Percentiles rank a stretch among this genome's conserved stretches.
Evolutionary conservation across 2,888 invertebrate genomes (phyloP).

Genomic region (Drosophila mercatorum): DNA sequence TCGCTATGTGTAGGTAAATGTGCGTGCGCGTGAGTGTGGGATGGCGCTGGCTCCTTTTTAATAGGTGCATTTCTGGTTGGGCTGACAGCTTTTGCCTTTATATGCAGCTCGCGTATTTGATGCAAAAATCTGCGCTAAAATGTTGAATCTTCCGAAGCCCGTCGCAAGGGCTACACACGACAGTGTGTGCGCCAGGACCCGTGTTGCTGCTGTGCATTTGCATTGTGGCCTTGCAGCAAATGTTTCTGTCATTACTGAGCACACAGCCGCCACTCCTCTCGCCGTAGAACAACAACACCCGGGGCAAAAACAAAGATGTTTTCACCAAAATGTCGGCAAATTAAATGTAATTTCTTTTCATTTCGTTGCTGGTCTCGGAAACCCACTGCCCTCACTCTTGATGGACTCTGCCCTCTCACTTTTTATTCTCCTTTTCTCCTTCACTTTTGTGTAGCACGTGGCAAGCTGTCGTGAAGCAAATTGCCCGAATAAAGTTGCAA

Average conservation of each 20-base stretch:
- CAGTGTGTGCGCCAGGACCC: slow-evolving; percentile 53
- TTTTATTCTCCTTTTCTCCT: background rate
- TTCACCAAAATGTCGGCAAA: slow-evolving; percentile 71
- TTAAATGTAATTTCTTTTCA: slow-evolving; percentile 76
- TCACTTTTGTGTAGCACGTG: slow-evolving; percentile 49
- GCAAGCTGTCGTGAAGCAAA: slow-evolving; percentile 71
- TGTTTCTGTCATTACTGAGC: slow-evolving; percentile 70
- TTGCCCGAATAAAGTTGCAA: slow-evolving; percentile 75
- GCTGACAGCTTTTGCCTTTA: slow-evolving; percentile 22
- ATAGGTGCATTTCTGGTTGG: slow-evolving; percentile 28
- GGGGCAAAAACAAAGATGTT: slow-evolving; percentile 41
- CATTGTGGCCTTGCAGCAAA: slow-evolving; percentile 65
- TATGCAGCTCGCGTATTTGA: slow-evolving; percentile 65
- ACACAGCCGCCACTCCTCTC: slow-evolving; percentile 23
- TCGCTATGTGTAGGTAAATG: slow-evolving; percentile 9
- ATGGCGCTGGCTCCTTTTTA: slow-evolving; percentile 14
- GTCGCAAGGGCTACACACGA: slow-evolving; percentile 15
- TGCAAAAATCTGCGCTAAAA: slow-evolving; percentile 72
- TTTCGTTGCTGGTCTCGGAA: slow-evolving; percentile 56
- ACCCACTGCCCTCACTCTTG: slow-evolving; percentile 29
- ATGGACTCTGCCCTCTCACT: background rate
- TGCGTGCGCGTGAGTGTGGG: slow-evolving; percentile 7
- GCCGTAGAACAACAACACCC: slow-evolving; percentile 18
- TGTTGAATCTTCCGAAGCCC: slow-evolving; percentile 32
- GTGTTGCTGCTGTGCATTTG: slow-evolving; percentile 58